phyloP scores from a whole-genome alignment of 1,140 invertebrate species.

The Orchestia grillus region DNA sequence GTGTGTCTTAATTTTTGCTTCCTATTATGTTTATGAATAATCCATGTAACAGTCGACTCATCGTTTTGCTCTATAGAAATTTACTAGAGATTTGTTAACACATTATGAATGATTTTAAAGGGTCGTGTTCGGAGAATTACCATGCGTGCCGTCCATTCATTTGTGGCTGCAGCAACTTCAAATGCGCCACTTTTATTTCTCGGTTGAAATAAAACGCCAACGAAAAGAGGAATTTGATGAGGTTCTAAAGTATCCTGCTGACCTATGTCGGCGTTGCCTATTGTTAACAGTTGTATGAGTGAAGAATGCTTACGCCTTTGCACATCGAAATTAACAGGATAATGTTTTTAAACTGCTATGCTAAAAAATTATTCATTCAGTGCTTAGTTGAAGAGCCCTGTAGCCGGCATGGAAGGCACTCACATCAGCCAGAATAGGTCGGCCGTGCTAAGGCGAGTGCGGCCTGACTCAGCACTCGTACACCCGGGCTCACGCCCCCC shows the following conservation, averaged over 20 bases:
- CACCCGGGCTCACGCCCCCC: no score
- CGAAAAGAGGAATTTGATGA: background rate
- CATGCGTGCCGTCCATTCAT: background rate
- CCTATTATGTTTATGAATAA: background rate
- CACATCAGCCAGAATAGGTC: background rate
- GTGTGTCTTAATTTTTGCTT: background rate
- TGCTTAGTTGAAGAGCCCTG: background rate
- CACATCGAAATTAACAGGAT: background rate
- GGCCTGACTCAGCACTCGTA: background rate
- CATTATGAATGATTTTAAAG: background rate
- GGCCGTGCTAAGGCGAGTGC: background rate
- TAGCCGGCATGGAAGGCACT: background rate
- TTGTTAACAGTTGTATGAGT: background rate
- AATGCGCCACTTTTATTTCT: background rate
- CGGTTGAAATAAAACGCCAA: background rate
- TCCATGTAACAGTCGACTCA: background rate
- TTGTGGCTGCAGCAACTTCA: background rate
- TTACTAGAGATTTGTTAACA: background rate
- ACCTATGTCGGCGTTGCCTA: background rate
- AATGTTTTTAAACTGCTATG: background rate
- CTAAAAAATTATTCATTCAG: background rate
- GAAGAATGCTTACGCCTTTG: background rate
- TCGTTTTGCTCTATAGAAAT: background rate
- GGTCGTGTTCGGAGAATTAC: background rate
- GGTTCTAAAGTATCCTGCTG: background rate